phyloP scores from a whole-genome alignment of 2,797 vertebrate species.

The Bovichtus variegatus region DNA sequence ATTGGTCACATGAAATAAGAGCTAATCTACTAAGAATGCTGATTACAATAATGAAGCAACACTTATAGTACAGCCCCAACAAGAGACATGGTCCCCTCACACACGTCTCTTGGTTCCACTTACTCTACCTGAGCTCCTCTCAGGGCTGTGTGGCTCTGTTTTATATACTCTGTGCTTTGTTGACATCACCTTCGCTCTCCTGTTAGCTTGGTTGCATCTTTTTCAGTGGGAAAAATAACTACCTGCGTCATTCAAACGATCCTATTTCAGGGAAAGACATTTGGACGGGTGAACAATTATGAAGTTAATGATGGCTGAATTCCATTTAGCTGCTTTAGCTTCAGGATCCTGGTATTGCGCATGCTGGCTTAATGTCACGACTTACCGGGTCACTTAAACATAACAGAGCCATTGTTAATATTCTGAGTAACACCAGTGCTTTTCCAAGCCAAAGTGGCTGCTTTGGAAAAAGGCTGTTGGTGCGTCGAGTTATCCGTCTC shows the following conservation, averaged over 20 bases:
- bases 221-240: background rate
- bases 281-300: background rate
- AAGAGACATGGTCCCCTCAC: background rate
- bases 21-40: background rate
- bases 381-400: background rate
- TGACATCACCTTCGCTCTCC: background rate
- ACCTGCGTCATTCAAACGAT: background rate
- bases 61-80: background rate
- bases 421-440: background rate
- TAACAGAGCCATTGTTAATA: background rate
- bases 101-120: constrained; percentile 32
- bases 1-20: background rate
- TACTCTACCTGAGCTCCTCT: background rate
- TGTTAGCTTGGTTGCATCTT: background rate
- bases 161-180: background rate
- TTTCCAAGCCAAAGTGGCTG: background rate
- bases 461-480: background rate
- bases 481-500: background rate
- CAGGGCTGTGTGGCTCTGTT: background rate
- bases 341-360: background rate
- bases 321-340: background rate
- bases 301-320: background rate
- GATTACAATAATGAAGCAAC: constrained; percentile 9
- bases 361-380: background rate
- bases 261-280: background rate